A percentile compares a stretch with the other conserved stretches of the same genome.
These are phyloP conservation scores for Dinoponera quadriceps DNA, from an alignment of 1,140 invertebrate species.

Conservation along the genomic window DNA sequence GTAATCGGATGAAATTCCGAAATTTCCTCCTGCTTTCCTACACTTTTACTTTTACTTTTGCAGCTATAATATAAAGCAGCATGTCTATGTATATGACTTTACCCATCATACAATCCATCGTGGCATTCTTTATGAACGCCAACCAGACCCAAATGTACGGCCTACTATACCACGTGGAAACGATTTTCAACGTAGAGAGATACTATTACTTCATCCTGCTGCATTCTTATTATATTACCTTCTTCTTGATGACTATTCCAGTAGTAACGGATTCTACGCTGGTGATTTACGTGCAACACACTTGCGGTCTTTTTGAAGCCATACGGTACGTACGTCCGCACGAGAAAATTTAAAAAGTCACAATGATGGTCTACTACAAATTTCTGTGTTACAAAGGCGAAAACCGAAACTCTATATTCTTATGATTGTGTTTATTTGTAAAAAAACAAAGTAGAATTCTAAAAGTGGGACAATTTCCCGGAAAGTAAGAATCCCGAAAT, in stretches of 20 bases:
- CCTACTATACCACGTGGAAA: not conserved
- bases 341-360: no score
- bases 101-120: not conserved
- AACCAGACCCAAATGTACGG: not conserved
- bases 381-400: no score
- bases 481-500: not conserved
- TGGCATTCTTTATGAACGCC: not conserved
- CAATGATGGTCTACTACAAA: no score
- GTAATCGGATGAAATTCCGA: not conserved
- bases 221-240: conserved; percentile 20
- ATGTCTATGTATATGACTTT: not conserved
- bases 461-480: no score
- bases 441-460: no score
- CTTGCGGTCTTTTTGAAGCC: conserved; percentile 10
- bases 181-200: not conserved
- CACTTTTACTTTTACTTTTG: no score
- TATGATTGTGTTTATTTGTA: no score
- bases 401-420: no score
- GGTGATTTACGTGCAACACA: conserved; percentile 2
- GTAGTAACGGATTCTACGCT: not conserved
- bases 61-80: not conserved
- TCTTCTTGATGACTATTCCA: conserved; percentile 10
- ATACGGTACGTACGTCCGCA: not conserved
- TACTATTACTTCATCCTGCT: conserved; percentile 27
- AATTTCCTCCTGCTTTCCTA: not conserved